These are phyloP conservation scores for Acronicta aceris DNA, from an alignment of 2,888 invertebrate species.

Conservation along the genomic window DNA sequence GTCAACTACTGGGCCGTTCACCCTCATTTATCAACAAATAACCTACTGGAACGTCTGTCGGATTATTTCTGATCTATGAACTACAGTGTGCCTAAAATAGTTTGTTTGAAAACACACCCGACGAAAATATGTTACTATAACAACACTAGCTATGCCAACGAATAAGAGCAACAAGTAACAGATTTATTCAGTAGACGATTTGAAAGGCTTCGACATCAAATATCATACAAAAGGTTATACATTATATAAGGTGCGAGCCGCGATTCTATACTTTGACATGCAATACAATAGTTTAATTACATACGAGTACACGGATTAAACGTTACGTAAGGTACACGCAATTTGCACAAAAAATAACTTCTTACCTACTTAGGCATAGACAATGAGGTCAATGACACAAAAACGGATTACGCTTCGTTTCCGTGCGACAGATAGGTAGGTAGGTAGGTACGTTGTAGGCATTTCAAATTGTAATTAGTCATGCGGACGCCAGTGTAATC, in stretches of 20 bases:
- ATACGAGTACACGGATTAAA: constrained; percentile 68
- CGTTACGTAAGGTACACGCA: constrained; percentile 75
- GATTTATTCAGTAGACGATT: constrained; percentile 62
- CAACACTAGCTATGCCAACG: constrained; percentile 51
- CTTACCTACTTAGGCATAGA: constrained; percentile 72
- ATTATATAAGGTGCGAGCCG: constrained; percentile 75
- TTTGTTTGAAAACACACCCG: constrained; percentile 67
- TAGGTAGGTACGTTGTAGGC: constrained; percentile 65
- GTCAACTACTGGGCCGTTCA: constrained; percentile 54
- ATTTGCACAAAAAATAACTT: constrained; percentile 75
- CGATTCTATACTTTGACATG: constrained; percentile 69
- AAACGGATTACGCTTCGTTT: constrained; percentile 77
- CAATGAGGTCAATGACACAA: constrained; percentile 83
- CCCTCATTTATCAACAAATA: constrained; percentile 56
- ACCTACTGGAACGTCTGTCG: constrained; percentile 51
- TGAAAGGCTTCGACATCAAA: constrained; percentile 78
- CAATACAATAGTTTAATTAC: constrained; percentile 81
- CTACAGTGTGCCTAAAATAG: constrained; percentile 57
- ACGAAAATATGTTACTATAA: constrained; percentile 63
- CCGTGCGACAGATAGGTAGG: constrained; percentile 66
- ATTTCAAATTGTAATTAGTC: constrained; percentile 78
- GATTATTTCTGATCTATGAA: constrained; percentile 60
- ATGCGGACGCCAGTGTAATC: constrained; percentile 67
- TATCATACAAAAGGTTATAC: constrained; percentile 82
- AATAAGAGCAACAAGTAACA: constrained; percentile 73